Base-by-base conservation (phyloP, 1,140 invertebrate species). In the Dinoponera quadriceps region DNA sequence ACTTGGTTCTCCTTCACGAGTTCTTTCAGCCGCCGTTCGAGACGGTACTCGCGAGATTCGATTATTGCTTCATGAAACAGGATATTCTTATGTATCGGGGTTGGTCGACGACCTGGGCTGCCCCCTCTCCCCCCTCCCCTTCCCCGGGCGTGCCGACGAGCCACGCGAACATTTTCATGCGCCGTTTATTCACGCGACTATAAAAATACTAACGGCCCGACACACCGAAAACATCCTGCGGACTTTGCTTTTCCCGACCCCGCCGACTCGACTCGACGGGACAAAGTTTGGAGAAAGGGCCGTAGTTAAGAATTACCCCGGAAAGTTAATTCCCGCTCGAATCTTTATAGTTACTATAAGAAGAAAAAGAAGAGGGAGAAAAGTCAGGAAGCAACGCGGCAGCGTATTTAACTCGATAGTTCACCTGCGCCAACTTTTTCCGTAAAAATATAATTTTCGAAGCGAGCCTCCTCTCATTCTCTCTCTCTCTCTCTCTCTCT, bases 1-100 rank as follows among this genome's bases (percentile, higher is more conserved):
- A 33, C 29, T n/a, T n/a, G n/a, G n/a, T n/a, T n/a, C n/a, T n/a
- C n/a, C n/a, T n/a, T n/a, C n/a, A n/a, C n/a, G n/a, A n/a, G n/a
- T n/a, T n/a, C n/a, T n/a, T n/a, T n/a, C n/a, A n/a, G n/a, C n/a
- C n/a, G n/a, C n/a, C n/a, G n/a, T n/a, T n/a, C n/a, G n/a, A n/a
- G n/a, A n/a, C n/a, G n/a, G n/a, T 48, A 18, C 60, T 74, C 74
- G 57, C 63, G 71, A 85, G 83, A 86, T 85, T 86, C 72, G 54
- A 74, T 83, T 55, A 59, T 14, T 59, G 27, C 29, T 51, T 22
- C 4, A 16, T 22, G 16, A 29, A 49, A 33, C 48, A 54, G 22
- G 54, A 54, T 51, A 78, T 84, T 81, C 55, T 33, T 54, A 71
- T 72, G 25, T 75, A 73, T 73, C 74, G 20, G 54, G 20, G 33